phyloP scores from a whole-genome alignment of 2,797 vertebrate species.

The Argya squamiceps region DNA sequence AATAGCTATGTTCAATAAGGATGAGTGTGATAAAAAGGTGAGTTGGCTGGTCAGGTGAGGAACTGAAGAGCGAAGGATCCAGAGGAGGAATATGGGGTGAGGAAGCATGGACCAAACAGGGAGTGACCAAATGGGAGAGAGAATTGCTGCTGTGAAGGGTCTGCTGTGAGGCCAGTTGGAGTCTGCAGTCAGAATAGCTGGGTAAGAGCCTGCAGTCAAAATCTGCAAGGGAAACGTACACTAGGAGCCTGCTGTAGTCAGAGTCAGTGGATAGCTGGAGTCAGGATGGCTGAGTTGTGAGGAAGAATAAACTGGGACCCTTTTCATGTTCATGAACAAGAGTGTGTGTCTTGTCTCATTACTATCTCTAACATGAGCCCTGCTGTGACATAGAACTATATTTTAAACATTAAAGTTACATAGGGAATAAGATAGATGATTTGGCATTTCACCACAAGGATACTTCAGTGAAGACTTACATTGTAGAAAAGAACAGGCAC shows the following conservation, averaged over 20 bases:
- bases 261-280: neutral
- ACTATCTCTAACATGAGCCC: neutral
- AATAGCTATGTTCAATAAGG: neutral
- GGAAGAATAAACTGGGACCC: neutral
- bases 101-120: neutral
- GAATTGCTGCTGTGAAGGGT: neutral
- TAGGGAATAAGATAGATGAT: slow-evolving; percentile 24
- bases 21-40: neutral
- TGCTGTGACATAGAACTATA: neutral
- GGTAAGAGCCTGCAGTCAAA: neutral
- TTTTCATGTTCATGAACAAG: neutral
- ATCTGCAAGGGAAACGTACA: neutral
- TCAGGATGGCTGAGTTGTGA: neutral
- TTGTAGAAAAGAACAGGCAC: slow-evolving; percentile 38
- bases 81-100: neutral
- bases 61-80: neutral
- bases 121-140: neutral
- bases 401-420: slow-evolving; percentile 24
- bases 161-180: no score
- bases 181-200: neutral
- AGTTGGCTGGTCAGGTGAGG: neutral
- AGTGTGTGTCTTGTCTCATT: neutral
- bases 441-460: slow-evolving; percentile 33
- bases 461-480: slow-evolving; percentile 17
- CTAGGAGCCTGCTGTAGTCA: neutral